Conservation (phyloP, 2,888 invertebrate genomes). For the Psylliodes chrysocephalus region DNA sequence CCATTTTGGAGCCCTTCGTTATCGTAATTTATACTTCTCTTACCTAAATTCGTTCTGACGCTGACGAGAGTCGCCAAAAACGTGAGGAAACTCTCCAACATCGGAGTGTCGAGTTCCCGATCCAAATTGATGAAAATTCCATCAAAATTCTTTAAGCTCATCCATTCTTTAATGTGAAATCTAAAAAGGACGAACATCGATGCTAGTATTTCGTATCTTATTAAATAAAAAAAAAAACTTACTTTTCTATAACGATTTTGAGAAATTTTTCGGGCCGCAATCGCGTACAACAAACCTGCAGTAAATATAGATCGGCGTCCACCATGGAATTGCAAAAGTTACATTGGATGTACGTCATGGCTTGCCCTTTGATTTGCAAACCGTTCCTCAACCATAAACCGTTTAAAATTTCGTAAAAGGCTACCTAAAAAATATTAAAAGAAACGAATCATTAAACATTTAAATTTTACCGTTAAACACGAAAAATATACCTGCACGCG, state of each 20-base stretch:
- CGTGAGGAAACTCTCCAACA: conserved; percentile 93
- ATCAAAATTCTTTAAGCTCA: conserved; percentile 78
- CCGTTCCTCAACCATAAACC: conserved; percentile 98
- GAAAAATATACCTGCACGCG: conserved; percentile 91
- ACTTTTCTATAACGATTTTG: conserved; percentile 89
- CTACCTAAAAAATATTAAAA: conserved; percentile 77
- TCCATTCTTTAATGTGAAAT: conserved; percentile 89
- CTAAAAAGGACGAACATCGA: conserved; percentile 67
- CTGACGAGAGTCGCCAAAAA: conserved; percentile 90
- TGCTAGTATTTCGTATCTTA: too few species aligned
- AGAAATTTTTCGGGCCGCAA: conserved; percentile 87
- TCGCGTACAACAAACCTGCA: conserved; percentile 93
- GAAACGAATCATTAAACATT: too few species aligned
- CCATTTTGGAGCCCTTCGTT: too few species aligned
- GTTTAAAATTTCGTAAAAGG: conserved; percentile 93
- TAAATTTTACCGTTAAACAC: not conserved
- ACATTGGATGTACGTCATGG: conserved; percentile 98
- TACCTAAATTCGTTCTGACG: conserved; percentile 87
- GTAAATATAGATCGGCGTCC: conserved; percentile 94
- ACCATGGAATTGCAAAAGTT: conserved; percentile 99
- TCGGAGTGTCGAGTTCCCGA: conserved; percentile 85
- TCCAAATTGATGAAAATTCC: conserved; percentile 72
- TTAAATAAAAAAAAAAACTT: too few species aligned
- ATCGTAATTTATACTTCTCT: conserved; percentile 43
- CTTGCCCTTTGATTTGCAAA: conserved; percentile 97